A percentile compares a stretch with the other conserved stretches of the same genome.
Evolutionary conservation across 2,888 invertebrate species (phyloP).

Genomic region (Dicranocentrus wangi): DNA sequence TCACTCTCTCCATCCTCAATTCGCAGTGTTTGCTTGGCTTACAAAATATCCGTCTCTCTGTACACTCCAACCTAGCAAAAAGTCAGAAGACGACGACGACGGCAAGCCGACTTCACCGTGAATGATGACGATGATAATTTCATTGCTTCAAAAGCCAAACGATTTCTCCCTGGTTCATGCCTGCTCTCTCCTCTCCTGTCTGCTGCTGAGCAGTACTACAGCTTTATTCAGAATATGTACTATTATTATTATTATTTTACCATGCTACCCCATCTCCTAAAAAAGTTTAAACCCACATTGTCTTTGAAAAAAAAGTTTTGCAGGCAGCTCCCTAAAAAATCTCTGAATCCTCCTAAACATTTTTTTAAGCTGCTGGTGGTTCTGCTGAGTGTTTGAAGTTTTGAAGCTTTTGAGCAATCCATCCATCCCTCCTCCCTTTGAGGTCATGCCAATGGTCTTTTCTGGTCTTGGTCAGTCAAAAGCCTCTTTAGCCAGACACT

Average conservation of each 20-base stretch:
- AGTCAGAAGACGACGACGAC: too few relatives aligned
- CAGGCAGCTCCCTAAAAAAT: too few relatives aligned
- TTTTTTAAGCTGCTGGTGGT: too few relatives aligned
- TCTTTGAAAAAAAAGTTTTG: too few relatives aligned
- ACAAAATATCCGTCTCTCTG: neutral
- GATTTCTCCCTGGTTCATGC: slow-evolving; percentile 37
- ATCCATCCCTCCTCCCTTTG: slow-evolving; percentile 31
- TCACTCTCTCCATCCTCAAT: slow-evolving; percentile 10
- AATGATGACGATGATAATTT: slow-evolving; percentile 14
- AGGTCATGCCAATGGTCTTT: slow-evolving; percentile 45
- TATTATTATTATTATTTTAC: too few relatives aligned
- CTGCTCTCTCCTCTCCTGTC: neutral
- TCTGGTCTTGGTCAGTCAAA: slow-evolving; percentile 39
- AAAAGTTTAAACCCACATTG: too few relatives aligned
- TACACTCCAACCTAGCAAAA: too few relatives aligned
- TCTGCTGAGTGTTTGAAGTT: too few relatives aligned
- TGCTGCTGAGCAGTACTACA: too few relatives aligned
- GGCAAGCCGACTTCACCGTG: slow-evolving; percentile 13
- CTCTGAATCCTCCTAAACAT: slow-evolving; percentile 2
- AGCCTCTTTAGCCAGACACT: slow-evolving; percentile 30
- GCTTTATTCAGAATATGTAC: too few relatives aligned
- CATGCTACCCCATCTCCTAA: too few relatives aligned
- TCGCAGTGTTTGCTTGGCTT: slow-evolving; percentile 4
- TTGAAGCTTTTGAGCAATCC: too few relatives aligned
- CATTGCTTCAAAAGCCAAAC: slow-evolving; percentile 20